Evolutionary conservation across 2,113 vertebrate species (phyloP), one percentile per base, ranked within the genome.

Genomic region (Cyanoramphus novaezelandiae): DNA sequence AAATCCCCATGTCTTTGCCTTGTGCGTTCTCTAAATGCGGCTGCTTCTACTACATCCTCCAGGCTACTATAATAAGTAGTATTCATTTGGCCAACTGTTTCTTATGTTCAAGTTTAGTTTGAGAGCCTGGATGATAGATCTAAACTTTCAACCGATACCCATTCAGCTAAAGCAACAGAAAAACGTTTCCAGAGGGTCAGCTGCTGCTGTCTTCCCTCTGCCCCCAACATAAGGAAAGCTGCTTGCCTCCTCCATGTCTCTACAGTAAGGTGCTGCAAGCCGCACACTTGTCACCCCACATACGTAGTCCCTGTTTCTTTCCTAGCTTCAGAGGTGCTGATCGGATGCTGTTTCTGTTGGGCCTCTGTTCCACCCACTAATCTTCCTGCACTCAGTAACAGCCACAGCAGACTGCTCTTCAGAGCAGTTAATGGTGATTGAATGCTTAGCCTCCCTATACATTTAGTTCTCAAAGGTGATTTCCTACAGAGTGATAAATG

Each of bases 201-300:
- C n/a, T 47, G 67, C 62, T 75, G 31, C 60, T 27, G 8, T 17
- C 31, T 60, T 24, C 62, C 11, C 39, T 71, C 39, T 47, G 7
- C 13, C 27, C 24, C 33, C 47, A 55, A 4, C 35, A 3, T 2
- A 7, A 28, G 65, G 21, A 46, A 41, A n/a, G 53, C 25, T 31
- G 1, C 31, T 57, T 14, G 10, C 35, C 31, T 33, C 23, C 43
- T 25, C 55, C 14, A 5, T n/a, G 25, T 20, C 6, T 1, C 23
- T 28, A 4, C 50, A 23, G 13, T 5, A 6, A 43, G 44, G 21
- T 69, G 27, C 63, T 31, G 23, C 46, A 44, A 37, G 43, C 65
- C 44, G 19, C n/a, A 13, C 4, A 0, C 24, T 55, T 55, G 1
- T 23, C 3, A 1, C 23, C 63, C 16, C 0, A 9, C 17, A 13